Evolutionary conservation across 2,797 vertebrate genomes (phyloP), one percentile per base, ranked within the genome.

Genomic region (Xenentodon cancila): DNA sequence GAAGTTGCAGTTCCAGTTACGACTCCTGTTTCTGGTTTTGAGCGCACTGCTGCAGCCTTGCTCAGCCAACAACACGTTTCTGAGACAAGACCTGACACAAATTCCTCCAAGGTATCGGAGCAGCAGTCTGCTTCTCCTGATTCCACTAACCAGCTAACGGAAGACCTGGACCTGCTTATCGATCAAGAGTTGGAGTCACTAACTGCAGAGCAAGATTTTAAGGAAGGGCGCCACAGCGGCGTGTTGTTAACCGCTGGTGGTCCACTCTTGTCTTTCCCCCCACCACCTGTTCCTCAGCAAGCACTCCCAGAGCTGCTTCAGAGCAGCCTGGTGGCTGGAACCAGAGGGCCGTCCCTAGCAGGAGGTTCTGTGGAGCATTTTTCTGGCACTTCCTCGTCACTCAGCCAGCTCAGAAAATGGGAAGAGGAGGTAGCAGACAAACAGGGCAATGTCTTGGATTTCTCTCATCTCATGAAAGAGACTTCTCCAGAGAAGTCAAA

Each of bases 81-180:
- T 40, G 71, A 82, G 48, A 65, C 54, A 2, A 32, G 30, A 37
- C 21, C 59, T 13, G 64, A 74, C 9, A 12, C 25, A 3, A 43
- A 53, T 9, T 61, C 25, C 5, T 68, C 64, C 7, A 46, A 37
- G 30, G 20, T 53, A 13, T 27, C 54, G 43, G 34, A 12, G 32
- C 59, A 60, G 19, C 46, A 21, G 34, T 49, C 46, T 5, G 17
- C 53, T 43, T 68, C 69, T 40, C 77, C 75, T 71, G 62, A n/a
- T 7, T 53, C 60, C 9, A 46, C 40, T 25, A 50, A 40, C 56
- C 53, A 75, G 30, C 18, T 90, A 71, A 92, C 94, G 21, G 93
- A 93, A 69, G 95, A 97, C 65, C 77, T 96, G 72, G 94, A 96
- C 86, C 79, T 91, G 40, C 90, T 97, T 30, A 79, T 94, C 64